Base-by-base conservation (phyloP, 2,113 vertebrate genomes). In the Syngnathus floridae region DNA sequence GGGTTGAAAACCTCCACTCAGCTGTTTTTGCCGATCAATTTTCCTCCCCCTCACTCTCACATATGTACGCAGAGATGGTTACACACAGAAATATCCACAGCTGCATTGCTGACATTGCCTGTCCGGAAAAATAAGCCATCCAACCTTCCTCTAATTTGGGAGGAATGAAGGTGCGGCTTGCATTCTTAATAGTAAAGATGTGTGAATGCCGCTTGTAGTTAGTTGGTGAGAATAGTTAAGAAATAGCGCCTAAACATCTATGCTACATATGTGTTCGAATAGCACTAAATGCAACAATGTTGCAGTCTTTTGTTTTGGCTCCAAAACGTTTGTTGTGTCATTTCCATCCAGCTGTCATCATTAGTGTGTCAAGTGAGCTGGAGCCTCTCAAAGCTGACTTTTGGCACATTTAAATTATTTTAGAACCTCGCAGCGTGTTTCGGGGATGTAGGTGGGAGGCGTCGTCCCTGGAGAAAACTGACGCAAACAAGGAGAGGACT, bases 151-250 rank as follows among this genome's bases (percentile, higher is more conserved):
- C 84, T 86, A 84, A 84, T 85, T 86, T 61, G 63, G 75, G 78
- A 82, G 78, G 84, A 87, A 85, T 88, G 81, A 87, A 82, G 78
- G 86, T 76, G 81, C 81, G 79, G 79, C 81, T 66, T 70, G 68
- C 64, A 40, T 75, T 78, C 74, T 74, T 77, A 84, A 82, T 86
- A 84, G 79, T 70, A 72, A 77, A 76, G 69, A 77, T 81, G 74
- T 83, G 80, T 31, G 26, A 31, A 31, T 31, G 26, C 26, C 3
- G 26, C 26, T 31, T 31, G 26, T 31, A 31, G 26, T 31, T 31
- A 31, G 26, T 31, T 3, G 26, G 26, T 31, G 26, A 31, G 26
- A 31, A 31, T 31, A 43, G 41, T 43, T 12, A 3, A 43, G 41
- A 43, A 43, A 43, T 43, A 3, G 41, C 14, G 3, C 4, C 14